phyloP scores from a whole-genome alignment of 2,113 vertebrate genomes.

The Microcebus lehilahytsara region DNA sequence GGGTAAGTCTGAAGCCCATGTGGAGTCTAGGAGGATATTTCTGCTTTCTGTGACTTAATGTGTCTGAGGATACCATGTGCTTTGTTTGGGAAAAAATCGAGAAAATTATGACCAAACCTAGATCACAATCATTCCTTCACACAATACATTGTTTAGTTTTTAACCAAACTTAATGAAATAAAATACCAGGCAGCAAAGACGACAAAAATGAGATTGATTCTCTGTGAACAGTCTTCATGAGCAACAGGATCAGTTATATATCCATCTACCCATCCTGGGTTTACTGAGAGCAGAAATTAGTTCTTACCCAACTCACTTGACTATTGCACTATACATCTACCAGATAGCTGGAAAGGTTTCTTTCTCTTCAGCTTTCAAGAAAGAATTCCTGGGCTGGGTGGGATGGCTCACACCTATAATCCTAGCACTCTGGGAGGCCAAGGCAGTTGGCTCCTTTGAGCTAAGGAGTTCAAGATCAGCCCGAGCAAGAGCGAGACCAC shows the following conservation, averaged over 20 bases:
- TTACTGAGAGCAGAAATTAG: not conserved
- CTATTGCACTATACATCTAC: too few relatives aligned
- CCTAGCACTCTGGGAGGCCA: too few relatives aligned
- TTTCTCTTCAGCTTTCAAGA: not conserved
- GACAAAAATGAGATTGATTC: not conserved
- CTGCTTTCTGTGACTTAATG: not conserved
- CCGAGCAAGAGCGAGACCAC: too few relatives aligned
- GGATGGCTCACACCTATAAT: too few relatives aligned
- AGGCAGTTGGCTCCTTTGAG: too few relatives aligned
- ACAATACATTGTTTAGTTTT: not conserved
- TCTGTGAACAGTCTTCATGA: not conserved
- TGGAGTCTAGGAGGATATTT: not conserved
- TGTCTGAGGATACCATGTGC: not conserved
- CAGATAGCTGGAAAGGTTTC: not conserved
- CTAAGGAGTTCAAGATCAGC: too few relatives aligned
- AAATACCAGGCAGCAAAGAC: constrained; percentile 2
- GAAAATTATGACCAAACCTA: not conserved
- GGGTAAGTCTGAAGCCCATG: not conserved
- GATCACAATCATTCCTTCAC: not conserved
- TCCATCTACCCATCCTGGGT: too few relatives aligned
- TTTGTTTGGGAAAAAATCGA: not conserved
- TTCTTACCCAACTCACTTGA: not conserved
- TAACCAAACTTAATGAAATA: not conserved
- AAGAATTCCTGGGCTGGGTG: too few relatives aligned
- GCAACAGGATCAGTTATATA: fast-evolving